Conservation (phyloP, 2,797 vertebrate genomes). For the Falco cherrug region DNA sequence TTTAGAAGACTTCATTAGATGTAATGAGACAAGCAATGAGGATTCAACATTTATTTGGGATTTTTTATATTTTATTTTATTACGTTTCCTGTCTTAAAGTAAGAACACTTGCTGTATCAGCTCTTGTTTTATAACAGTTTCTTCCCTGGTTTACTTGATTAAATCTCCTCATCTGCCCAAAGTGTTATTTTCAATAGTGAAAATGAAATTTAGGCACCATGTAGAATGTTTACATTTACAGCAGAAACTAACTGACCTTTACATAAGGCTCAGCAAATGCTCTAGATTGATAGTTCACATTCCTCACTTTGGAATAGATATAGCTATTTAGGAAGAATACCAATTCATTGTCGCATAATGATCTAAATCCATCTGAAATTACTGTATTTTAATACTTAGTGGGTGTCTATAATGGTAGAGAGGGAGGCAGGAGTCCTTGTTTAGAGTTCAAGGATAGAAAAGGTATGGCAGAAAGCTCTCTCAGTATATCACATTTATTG, state of each 20-base stretch:
- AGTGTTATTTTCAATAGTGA: neutral
- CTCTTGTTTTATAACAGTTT: neutral
- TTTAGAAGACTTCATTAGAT: neutral
- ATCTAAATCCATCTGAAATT: constrained; percentile 49
- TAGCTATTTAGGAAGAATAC: constrained; percentile 8
- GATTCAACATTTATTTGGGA: neutral
- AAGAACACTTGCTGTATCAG: neutral
- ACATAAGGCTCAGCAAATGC: neutral
- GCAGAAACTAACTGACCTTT: constrained; percentile 46
- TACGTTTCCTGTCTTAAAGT: neutral
- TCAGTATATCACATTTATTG: constrained; percentile 63
- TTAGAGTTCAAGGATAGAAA: constrained; percentile 66
- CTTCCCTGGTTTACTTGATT: neutral
- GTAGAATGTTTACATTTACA: constrained; percentile 39
- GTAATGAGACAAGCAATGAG: neutral
- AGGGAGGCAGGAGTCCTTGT: constrained; percentile 45
- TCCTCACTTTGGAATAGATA: neutral
- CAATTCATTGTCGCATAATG: neutral
- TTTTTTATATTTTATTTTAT: neutral
- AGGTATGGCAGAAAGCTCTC: constrained; percentile 5
- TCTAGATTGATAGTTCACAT: constrained; percentile 16
- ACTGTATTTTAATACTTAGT: constrained; percentile 45
- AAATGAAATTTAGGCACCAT: neutral
- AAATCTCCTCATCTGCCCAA: neutral
- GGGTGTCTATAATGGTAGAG: neutral